Percentiles rank a stretch among this genome's conserved stretches.
These are phyloP conservation scores for Dipodomys merriami DNA, from an alignment of 2,113 vertebrate genomes.

Conservation along the genomic window DNA sequence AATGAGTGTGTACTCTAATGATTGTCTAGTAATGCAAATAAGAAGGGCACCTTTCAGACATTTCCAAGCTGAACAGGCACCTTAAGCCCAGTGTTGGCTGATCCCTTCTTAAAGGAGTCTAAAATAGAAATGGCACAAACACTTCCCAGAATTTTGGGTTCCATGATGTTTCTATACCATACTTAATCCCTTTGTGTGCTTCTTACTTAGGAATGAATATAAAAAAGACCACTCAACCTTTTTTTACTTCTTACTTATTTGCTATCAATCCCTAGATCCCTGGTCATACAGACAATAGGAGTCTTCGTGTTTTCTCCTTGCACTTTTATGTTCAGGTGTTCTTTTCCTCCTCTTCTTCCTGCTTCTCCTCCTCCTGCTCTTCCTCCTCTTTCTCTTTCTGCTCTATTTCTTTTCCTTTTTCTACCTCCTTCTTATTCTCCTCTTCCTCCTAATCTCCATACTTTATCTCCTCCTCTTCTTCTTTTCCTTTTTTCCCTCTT, in stretches of 20 bases:
- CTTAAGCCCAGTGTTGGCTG: neutral
- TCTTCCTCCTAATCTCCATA: too few relatives aligned
- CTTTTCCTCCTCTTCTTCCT: too few relatives aligned
- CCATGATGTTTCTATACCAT: neutral
- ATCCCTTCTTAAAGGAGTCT: neutral
- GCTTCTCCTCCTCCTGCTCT: too few relatives aligned
- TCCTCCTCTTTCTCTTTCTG: too few relatives aligned
- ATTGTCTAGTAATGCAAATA: constrained; percentile 45
- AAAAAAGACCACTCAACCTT: neutral
- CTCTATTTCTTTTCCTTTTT: too few relatives aligned
- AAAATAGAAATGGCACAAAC: neutral
- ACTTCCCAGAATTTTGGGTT: neutral
- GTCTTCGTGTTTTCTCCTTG: neutral
- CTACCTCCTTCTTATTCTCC: too few relatives aligned
- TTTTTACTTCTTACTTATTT: neutral
- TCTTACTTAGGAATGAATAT: neutral
- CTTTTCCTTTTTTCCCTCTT: too few relatives aligned
- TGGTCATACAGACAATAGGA: neutral
- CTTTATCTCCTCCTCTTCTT: neutral
- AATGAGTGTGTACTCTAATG: neutral
- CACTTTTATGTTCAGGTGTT: neutral
- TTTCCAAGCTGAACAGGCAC: neutral
- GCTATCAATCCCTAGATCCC: neutral
- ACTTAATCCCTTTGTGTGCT: too few relatives aligned
- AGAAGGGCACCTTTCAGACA: constrained; percentile 44